Base-by-base conservation (phyloP, 2,113 vertebrate genomes). In the Polypterus bichir region DNA sequence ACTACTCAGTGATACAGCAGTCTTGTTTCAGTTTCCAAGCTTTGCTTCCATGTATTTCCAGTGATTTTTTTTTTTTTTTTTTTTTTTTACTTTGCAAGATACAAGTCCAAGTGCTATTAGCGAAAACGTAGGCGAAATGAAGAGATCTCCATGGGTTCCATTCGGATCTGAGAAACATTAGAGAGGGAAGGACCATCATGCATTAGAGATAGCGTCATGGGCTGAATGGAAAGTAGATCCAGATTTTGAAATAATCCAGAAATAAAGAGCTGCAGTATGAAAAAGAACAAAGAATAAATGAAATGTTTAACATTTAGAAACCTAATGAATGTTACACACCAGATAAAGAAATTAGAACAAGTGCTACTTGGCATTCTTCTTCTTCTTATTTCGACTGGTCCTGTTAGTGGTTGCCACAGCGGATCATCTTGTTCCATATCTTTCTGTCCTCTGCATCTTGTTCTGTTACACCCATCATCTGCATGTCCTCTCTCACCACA, bases 131-230 rank as follows among this genome's bases (percentile, higher is more conserved):
- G 67, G 74, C 92, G 93, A 69, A 90, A 98, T 47, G 93, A 79
- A 47, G 91, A 83, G 0, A 98, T 85, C 79, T 98, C 96, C 96
- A 98, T 98, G 68, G 94, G 91, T 57, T 92, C 88, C 75, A 98
- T 60, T 62, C 7, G 86, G 74, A 98, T 9, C 27, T 76, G 75
- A 80, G 86, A 86, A 79, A 88, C 88, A 71, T 87, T 88, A 76
- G 90, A 85, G 52, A 91, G 79, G 0, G 79, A 74, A 59, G 80
- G 66, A 75, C 91, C 73, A 0, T 89, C 78, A 74, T 97, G 88
- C 81, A 98, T 92, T 66, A 98, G 64, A 0, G 93, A 92, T 82
- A 98, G 67, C 0, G 94, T 93, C 68, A 85, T 85, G 4, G 92
- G 91, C 84, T 97, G 94, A 49, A 98, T 73, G 62, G 88, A 88